Percentiles rank a stretch among this genome's conserved stretches.
These are phyloP conservation scores for Drusus annulatus DNA, from an alignment of 1,140 invertebrate genomes.

Conservation along the genomic window DNA sequence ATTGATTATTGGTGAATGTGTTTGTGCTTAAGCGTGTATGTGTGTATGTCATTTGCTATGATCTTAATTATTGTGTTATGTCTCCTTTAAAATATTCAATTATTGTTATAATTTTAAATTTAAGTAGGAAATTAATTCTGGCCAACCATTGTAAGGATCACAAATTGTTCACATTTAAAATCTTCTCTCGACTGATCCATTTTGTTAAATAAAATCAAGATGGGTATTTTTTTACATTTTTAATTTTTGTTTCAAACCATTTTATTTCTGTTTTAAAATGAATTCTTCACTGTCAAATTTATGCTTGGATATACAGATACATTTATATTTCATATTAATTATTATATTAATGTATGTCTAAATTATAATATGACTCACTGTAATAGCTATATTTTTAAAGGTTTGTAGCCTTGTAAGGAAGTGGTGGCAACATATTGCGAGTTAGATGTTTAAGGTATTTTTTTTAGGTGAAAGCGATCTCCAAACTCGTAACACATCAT, in stretches of 20 bases:
- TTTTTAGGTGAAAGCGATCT: conserved; percentile 47
- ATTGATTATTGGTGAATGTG: conserved; percentile 6
- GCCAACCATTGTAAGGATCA: background rate
- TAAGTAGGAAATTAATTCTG: conserved; percentile 42
- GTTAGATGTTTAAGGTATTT: conserved; percentile 25
- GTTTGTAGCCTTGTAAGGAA: conserved; percentile 32
- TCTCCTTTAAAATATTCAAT: conserved; percentile 18
- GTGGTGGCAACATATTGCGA: background rate
- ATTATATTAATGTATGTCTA: conserved; percentile 7
- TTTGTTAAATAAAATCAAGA: too few relatives aligned
- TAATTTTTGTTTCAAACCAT: background rate
- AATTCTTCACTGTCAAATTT: background rate
- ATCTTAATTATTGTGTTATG: conserved; percentile 24
- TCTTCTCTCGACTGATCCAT: background rate
- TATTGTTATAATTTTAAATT: conserved; percentile 36
- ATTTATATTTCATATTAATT: conserved; percentile 30
- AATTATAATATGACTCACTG: conserved; percentile 24
- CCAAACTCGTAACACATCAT: conserved; percentile 34
- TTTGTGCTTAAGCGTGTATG: conserved; percentile 13
- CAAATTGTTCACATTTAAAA: background rate
- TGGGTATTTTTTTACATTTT: too few relatives aligned
- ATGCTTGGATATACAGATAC: conserved; percentile 10
- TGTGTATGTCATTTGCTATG: conserved; percentile 31
- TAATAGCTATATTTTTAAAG: conserved; percentile 43
- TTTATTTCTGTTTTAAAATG: background rate